Percentiles rank a stretch among this genome's conserved stretches.
These are phyloP conservation scores for Pterostichus madidus DNA, from an alignment of 2,888 invertebrate genomes.

Conservation along the genomic window DNA sequence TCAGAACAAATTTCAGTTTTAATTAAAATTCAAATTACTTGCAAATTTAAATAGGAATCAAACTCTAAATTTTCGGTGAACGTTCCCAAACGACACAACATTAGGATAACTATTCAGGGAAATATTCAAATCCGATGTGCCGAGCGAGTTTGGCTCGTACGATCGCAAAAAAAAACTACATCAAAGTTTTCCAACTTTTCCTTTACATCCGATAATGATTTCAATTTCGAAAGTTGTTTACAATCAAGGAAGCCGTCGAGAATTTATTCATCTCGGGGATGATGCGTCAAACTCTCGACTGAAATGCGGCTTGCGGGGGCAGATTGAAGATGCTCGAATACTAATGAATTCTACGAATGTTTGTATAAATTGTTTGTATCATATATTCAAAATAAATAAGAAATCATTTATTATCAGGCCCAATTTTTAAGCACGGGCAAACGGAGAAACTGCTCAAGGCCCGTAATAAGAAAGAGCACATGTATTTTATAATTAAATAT, in stretches of 20 bases:
- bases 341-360: too few species aligned
- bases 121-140: conserved; percentile 55
- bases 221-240: conserved; percentile 65
- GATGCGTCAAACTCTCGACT: conserved; percentile 13
- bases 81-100: conserved; percentile 27
- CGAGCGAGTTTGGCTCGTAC: conserved; percentile 5
- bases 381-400: too few species aligned
- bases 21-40: conserved; percentile 55
- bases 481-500: too few species aligned
- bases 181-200: conserved; percentile 61
- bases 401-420: too few species aligned
- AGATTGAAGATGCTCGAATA: too few species aligned
- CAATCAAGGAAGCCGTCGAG: conserved; percentile 38
- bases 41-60: conserved; percentile 49
- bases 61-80: conserved; percentile 38
- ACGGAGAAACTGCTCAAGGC: too few species aligned
- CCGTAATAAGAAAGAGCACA: too few species aligned
- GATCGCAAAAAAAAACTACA: conserved; percentile 58
- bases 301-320: not conserved
- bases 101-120: conserved; percentile 45
- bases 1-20: conserved; percentile 29
- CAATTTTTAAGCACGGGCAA: too few species aligned
- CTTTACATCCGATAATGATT: conserved; percentile 65
- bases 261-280: conserved; percentile 54
- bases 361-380: too few species aligned